Conservation (phyloP, 1,140 invertebrate genomes). For the Drosophila fuyamai region DNA sequence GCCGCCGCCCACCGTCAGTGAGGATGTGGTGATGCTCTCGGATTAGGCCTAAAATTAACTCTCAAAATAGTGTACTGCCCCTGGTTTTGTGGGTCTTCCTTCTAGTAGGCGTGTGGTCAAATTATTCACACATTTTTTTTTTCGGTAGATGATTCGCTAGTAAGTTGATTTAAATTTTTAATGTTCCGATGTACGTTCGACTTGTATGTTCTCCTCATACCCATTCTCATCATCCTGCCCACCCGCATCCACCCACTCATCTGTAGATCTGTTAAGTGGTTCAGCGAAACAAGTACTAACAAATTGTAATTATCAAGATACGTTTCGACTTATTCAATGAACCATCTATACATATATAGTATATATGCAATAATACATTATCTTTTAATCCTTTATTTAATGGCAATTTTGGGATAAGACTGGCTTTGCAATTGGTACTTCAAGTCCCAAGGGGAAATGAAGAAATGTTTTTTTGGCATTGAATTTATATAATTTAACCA, state of each 20-base stretch:
- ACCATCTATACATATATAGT: conserved; percentile 18
- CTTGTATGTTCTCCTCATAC: not conserved
- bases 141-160: conserved; percentile 16
- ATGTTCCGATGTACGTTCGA: conserved; percentile 12
- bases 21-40: conserved; percentile 65
- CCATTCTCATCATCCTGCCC: not conserved
- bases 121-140: conserved; percentile 23
- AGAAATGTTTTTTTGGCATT: too few relatives aligned
- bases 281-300: not conserved
- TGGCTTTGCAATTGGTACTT: too few relatives aligned
- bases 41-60: conserved; percentile 32
- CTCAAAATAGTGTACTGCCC: not conserved
- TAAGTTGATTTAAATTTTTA: conserved; percentile 34
- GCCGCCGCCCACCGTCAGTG: not conserved
- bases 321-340: not conserved
- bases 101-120: not conserved
- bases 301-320: not conserved
- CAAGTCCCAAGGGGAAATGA: too few relatives aligned
- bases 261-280: not conserved
- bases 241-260: not conserved
- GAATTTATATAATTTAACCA: too few relatives aligned
- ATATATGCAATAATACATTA: conserved; percentile 41
- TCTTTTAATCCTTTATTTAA: not conserved
- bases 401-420: not conserved
- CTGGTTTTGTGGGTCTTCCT: not conserved